Percentiles rank a stretch among this genome's conserved stretches.
phyloP scores from a whole-genome alignment of 1,140 invertebrate genomes.

The Ridgeia piscesae region DNA sequence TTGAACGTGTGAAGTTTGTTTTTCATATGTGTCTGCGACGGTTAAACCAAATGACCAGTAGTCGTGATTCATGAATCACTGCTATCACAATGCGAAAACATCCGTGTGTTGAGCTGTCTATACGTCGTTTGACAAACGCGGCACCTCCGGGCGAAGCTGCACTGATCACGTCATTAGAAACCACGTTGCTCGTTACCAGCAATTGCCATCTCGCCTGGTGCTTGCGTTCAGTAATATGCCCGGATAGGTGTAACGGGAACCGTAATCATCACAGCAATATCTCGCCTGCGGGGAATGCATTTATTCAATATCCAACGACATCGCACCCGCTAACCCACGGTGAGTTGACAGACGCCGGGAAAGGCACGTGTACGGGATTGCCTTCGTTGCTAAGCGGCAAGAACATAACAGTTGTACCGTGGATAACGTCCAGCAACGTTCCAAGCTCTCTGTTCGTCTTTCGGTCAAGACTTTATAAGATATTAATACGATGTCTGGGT shows the following conservation, averaged over 20 bases:
- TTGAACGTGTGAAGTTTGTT: too few relatives aligned
- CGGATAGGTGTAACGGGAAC: background rate
- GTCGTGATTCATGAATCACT: too few relatives aligned
- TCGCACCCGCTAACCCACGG: background rate
- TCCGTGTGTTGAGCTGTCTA: too few relatives aligned
- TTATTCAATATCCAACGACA: background rate
- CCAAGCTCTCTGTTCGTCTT: background rate
- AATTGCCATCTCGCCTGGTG: too few relatives aligned
- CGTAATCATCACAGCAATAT: background rate
- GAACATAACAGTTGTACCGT: background rate
- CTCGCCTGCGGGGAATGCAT: background rate
- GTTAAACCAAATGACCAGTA: too few relatives aligned
- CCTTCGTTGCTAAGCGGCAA: background rate
- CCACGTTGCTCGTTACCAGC: too few relatives aligned
- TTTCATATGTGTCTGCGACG: too few relatives aligned
- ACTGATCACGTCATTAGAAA: too few relatives aligned
- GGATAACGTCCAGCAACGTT: background rate
- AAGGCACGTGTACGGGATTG: background rate
- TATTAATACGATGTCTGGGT: background rate
- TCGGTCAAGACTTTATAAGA: background rate
- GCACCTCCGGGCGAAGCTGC: too few relatives aligned
- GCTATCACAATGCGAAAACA: too few relatives aligned
- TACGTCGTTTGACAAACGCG: too few relatives aligned
- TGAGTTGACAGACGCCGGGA: background rate
- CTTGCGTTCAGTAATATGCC: too few relatives aligned